These are phyloP conservation scores for Apostichopus parvimensis DNA, from an alignment of 35 echinoderm and acorn worm species.

Conservation along the genomic window DNA sequence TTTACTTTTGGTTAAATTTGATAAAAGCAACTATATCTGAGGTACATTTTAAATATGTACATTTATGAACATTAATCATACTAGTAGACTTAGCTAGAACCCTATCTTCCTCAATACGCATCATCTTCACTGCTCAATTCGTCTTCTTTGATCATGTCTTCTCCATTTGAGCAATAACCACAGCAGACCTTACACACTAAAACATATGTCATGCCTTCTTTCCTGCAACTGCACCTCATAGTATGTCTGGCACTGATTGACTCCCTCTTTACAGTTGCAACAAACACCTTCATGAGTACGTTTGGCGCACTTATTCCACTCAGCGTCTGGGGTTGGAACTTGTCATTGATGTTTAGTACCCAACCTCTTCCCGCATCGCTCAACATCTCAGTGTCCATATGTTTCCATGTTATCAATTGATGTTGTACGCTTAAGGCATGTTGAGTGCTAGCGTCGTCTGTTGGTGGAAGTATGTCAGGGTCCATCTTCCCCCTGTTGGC, in stretches of 20 bases:
- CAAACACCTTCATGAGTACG: neutral
- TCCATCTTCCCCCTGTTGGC: neutral
- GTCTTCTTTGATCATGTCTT: neutral
- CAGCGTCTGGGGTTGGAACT: neutral
- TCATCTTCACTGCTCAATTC: neutral
- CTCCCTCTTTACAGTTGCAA: constrained; percentile 16
- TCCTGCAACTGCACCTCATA: neutral
- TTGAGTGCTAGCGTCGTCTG: constrained; percentile 43
- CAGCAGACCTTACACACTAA: constrained; percentile 8
- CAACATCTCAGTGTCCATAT: constrained; percentile 22
- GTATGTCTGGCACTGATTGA: neutral
- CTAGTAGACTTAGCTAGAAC: too few relatives aligned
- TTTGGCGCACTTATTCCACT: neutral
- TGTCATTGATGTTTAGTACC: neutral
- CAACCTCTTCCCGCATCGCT: neutral
- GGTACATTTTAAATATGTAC: too few relatives aligned
- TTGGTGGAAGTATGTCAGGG: constrained; percentile 32
- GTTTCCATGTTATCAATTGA: constrained; percentile 35
- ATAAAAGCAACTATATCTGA: too few relatives aligned
- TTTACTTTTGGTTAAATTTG: too few relatives aligned
- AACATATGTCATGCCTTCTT: constrained; percentile 1
- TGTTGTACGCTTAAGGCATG: constrained; percentile 33
- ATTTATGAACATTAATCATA: too few relatives aligned
- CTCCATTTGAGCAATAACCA: neutral
- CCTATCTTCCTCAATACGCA: neutral